Evolutionary conservation across 2,113 vertebrate species (phyloP), one percentile per base, ranked within the genome.

Genomic region (Diphyllodes magnificus): DNA sequence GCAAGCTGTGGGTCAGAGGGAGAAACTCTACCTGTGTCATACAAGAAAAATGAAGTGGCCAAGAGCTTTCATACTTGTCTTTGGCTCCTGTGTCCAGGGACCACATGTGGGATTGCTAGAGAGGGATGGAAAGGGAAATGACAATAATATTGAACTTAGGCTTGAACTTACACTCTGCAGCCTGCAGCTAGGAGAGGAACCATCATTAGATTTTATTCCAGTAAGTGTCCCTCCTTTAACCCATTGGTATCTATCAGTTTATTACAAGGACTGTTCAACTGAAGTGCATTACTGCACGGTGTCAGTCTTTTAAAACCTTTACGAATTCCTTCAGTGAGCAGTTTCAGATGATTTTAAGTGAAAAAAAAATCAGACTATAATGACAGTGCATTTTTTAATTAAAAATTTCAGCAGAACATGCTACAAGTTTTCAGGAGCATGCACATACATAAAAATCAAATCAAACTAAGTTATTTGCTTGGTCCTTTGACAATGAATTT

Each of bases 41-140:
- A 18, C 6, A 37, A 28, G 30, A 9, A 25, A 65, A 80, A 56
- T 19, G 20, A 79, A 60, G 3, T 42, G 33, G 21, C 13, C 42
- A 28, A n/a, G 59, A 60, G 9, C 5, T 75, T 65, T 42, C 24
- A 20, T 30, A 2, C 15, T 19, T 71, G 31, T 21, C 47, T 75
- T 82, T 64, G 21, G 11, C 39, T 88, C 49, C 57, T 9, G 1
- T 19, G 15, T 24, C 12, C 39, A 53, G 22, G 28, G n/a, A 44
- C 11, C 10, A 27, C 2, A 1, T 3, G 9, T 56, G 47, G 31
- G 20, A 49, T 75, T 0, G 0, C 27, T 5, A 22, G 30, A 64
- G 42, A 35, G 39, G 28, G n/a, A 28, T 25, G 60, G 25, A 35
- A 88, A 68, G 17, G 10, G 33, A 75, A 82, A 66, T 59, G 3